Evolutionary conservation across 2,797 vertebrate genomes (phyloP).

Genomic region (Periparus ater): DNA sequence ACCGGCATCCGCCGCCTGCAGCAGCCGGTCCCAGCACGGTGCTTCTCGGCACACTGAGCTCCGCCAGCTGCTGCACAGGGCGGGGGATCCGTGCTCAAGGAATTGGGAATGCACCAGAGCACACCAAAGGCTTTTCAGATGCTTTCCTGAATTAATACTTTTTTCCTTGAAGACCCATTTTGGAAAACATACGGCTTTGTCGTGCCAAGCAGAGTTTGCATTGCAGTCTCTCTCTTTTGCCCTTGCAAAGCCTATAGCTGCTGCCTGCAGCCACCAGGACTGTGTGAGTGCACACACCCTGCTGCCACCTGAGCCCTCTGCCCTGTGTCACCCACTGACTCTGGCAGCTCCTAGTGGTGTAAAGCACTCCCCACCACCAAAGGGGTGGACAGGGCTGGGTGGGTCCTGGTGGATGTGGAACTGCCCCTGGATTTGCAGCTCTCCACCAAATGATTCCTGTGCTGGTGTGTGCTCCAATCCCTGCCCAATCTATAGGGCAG

Average conservation of each 20-base stretch:
- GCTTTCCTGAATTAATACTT: neutral
- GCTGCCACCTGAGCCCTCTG: neutral
- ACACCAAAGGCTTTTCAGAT: neutral
- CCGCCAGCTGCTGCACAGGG: neutral
- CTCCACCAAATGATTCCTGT: neutral
- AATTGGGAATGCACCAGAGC: fast-evolving
- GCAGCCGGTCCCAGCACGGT: fast-evolving
- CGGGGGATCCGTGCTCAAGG: fast-evolving
- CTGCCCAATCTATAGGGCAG: neutral
- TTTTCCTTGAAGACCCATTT: neutral
- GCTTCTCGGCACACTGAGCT: neutral
- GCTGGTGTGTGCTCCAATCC: neutral
- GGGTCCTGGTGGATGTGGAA: neutral
- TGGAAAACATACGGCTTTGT: fast-evolving
- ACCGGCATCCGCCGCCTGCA: fast-evolving
- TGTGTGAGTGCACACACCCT: fast-evolving
- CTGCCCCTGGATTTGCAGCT: neutral
- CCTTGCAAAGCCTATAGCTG: neutral
- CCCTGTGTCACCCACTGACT: fast-evolving
- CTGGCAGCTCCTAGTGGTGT: neutral
- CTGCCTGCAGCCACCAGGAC: neutral
- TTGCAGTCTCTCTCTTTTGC: neutral
- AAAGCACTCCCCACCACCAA: neutral
- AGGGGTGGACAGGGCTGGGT: neutral
- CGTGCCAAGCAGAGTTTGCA: fast-evolving